These are phyloP conservation scores for Diplosoma virens DNA, from an alignment of 23 tunicate species.

Conservation along the genomic window DNA sequence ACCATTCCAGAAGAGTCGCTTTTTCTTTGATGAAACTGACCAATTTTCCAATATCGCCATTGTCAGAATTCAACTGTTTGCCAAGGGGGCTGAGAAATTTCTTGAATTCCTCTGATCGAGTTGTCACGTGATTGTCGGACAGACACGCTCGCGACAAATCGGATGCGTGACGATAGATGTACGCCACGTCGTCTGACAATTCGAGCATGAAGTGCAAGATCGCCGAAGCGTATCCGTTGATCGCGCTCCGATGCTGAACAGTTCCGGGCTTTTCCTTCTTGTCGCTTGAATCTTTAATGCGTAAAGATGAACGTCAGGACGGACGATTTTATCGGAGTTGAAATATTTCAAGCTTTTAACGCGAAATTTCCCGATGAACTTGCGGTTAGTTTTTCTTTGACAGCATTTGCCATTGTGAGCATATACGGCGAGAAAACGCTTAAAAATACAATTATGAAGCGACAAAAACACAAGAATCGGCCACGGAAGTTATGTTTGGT, in stretches of 20 bases:
- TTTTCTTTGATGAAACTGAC: slow-evolving; percentile 21
- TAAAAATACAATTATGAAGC: too few relatives aligned
- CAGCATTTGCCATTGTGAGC: too few relatives aligned
- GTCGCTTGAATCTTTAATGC: neutral
- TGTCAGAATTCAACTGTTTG: neutral
- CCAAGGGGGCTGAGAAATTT: slow-evolving; percentile 59
- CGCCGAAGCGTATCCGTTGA: slow-evolving; percentile 52
- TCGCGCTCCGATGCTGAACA: slow-evolving; percentile 51
- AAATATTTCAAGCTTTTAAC: too few relatives aligned
- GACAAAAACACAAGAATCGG: too few relatives aligned
- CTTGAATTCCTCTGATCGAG: slow-evolving; percentile 29
- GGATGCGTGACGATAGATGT: slow-evolving; percentile 27
- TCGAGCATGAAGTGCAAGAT: slow-evolving; percentile 29
- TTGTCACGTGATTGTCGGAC: slow-evolving; percentile 16
- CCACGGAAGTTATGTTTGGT: too few relatives aligned
- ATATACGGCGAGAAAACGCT: too few relatives aligned
- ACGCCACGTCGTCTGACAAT: slow-evolving; percentile 38
- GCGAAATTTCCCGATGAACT: too few relatives aligned
- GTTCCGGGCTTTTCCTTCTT: neutral
- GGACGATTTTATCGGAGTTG: too few relatives aligned
- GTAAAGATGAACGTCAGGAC: too few relatives aligned
- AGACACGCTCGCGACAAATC: slow-evolving; percentile 23
- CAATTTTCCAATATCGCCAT: slow-evolving; percentile 41
- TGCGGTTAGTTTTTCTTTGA: too few relatives aligned
- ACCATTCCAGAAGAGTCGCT: slow-evolving; percentile 59